Base-by-base conservation (phyloP, 2,797 vertebrate genomes). In the Cossypha niveicapilla region DNA sequence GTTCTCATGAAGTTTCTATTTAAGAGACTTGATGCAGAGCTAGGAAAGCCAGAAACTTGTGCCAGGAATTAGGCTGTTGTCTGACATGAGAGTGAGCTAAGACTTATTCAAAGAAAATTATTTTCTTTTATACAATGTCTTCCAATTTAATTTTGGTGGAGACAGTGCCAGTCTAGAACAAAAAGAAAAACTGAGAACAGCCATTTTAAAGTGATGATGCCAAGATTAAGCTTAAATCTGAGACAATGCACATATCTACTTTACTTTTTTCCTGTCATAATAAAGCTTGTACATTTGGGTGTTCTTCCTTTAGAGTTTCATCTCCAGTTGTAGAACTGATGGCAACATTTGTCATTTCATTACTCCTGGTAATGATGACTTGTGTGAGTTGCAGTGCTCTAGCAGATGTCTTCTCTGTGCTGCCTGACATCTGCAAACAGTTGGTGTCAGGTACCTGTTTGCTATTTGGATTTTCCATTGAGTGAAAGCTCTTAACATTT, bases 371-470 rank as follows among this genome's bases (percentile, higher is more conserved):
- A 61, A 56, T 41, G 45, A 30, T 86, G 23, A 47, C 30, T 78
- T 71, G 18, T 71, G 50, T 47, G 89, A 92, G 48, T 13, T 84
- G 65, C 13, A 5, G 18, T 77, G 63, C 70, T 73, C 37, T 27
- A 61, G 11, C 76, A 83, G 88, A 44, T 70, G 48, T 47, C 30
- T 81, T 22, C 25, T 66, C 54, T 10, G 32, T 65, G 77, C 67
- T 90, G 44, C 39, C 23, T 77, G 72, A 30, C 39, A 15, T 50
- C 71, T 35, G 70, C 34, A 13, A 21, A 18, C 67, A 74, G 37
- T 48, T 81, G 41, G 18, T 72, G 50, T 83, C 61, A 65, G 72
- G 61, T 90, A 68, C 58, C 65, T 76, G n/a, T 57, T 91, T 79
- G 51, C 47, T 70, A 0, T 73, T 76, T 60, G 68, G 25, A 17